These are phyloP conservation scores for Drosophila azteca DNA, from an alignment of 1,140 invertebrate species.

Conservation along the genomic window DNA sequence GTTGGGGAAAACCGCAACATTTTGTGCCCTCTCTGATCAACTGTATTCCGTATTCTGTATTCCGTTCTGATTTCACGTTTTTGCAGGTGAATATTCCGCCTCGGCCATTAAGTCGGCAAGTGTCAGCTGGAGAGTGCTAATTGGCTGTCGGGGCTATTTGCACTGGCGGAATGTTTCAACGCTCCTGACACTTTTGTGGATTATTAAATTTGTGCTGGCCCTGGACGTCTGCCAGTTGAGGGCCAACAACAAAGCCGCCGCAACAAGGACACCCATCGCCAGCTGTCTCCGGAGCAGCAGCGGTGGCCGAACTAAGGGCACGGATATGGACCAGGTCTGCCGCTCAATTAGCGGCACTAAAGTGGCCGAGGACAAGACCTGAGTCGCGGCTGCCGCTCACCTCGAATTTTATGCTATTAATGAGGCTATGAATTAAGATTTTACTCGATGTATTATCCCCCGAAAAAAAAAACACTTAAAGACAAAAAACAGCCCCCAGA, in stretches of 20 bases:
- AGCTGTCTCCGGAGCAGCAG: constrained; percentile 1
- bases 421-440: constrained; percentile 31
- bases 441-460: constrained; percentile 26
- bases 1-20: constrained; percentile 17
- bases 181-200: constrained; percentile 78
- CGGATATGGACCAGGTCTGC: constrained; percentile 35
- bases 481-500: neutral
- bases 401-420: constrained; percentile 24
- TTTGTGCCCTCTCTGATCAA: constrained; percentile 5
- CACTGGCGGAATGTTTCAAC: constrained; percentile 70
- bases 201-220: constrained; percentile 72
- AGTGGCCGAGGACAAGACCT: constrained; percentile 76
- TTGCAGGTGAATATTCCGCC: constrained; percentile 83
- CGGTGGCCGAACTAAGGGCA: constrained; percentile 5
- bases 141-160: constrained; percentile 74
- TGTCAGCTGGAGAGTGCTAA: constrained; percentile 71
- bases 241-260: constrained; percentile 25
- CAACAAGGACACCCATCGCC: constrained; percentile 12
- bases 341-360: constrained; percentile 77
- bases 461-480: constrained; percentile 2
- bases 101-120: constrained; percentile 81
- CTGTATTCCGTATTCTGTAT: constrained; percentile 2
- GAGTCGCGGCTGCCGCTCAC: constrained; percentile 30
- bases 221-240: constrained; percentile 52
- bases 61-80: constrained; percentile 28